Evolutionary conservation across 2,888 invertebrate species (phyloP), one percentile per base, ranked within the genome.

Genomic region (Dorcus hopei): DNA sequence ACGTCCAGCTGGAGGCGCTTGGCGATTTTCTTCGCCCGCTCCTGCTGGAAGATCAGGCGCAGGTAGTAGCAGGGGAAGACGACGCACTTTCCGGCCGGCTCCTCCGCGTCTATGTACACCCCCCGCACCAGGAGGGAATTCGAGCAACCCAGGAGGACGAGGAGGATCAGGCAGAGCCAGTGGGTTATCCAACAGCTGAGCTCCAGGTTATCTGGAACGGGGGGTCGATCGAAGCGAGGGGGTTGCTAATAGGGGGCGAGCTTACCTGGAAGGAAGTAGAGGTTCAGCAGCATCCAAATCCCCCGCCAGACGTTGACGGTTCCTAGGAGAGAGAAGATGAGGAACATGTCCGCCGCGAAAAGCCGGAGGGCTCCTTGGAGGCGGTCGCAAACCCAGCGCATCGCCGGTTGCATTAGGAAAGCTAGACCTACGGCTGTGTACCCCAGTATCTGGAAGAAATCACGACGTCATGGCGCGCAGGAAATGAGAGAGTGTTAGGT

Each of bases 231-330:
- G 19, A 19, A 19, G 19, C 19, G 19, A 2, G 0, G 3, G 19
- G 2, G 19, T 3, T 2, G 19, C 2, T 19, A 19, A 19, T 19
- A 2, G 26, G 26, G 26, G 26, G 26, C 6, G 26, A 33, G n/a
- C 55, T 75, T 72, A 90, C 90, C 87, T 77, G 91, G 89, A 65
- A 90, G 83, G 62, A 93, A 84, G 77, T 90, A 91, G 40, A 89
- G 79, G 76, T 94, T 91, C 23, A 93, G 81, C 57, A 90, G 77
- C 62, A 87, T 88, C 93, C 94, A 94, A 56, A 93, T 84, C 9
- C 93, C 93, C 48, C 94, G 83, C 94, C 94, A 94, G 9, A 93
- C 90, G 76, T 93, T 93, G 53, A 94, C 89, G 0, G 92, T 92
- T 9, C 91, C 92, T 62, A 89, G 75, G 73, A 92, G 89, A 41